Evolutionary conservation across 1,140 invertebrate genomes (phyloP).

Genomic region (Protaetia brevitarsis): DNA sequence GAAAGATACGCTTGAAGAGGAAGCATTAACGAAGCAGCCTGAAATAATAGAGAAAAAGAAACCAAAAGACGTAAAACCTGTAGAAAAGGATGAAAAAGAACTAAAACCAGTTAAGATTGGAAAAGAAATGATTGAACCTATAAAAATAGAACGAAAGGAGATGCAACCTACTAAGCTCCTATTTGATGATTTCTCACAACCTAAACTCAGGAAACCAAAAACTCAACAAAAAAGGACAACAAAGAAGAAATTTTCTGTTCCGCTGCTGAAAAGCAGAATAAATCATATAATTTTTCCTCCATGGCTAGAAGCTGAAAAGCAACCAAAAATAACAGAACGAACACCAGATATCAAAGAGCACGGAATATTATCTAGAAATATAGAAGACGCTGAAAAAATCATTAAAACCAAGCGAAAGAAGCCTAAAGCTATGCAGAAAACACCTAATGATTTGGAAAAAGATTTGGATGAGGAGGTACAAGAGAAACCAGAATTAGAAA

Average conservation of each 20-base stretch:
- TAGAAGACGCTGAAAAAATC: slow-evolving; percentile 63
- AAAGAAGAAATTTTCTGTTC: slow-evolving; percentile 57
- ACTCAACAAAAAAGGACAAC: slow-evolving; percentile 40
- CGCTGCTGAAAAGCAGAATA: slow-evolving; percentile 64
- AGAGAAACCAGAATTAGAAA: slow-evolving; percentile 31
- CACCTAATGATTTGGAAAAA: slow-evolving; percentile 53
- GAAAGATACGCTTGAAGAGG: slow-evolving; percentile 37
- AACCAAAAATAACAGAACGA: slow-evolving; percentile 52
- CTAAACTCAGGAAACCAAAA: slow-evolving; percentile 43
- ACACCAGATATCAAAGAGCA: slow-evolving; percentile 56
- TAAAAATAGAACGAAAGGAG: slow-evolving; percentile 36
- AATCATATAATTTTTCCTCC: slow-evolving; percentile 60
- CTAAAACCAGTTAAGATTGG: slow-evolving; percentile 7
- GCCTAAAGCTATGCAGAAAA: slow-evolving; percentile 67
- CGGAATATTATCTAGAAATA: slow-evolving; percentile 66
- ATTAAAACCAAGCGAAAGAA: slow-evolving; percentile 61
- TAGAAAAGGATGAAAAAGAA: slow-evolving; percentile 18
- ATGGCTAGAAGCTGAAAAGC: slow-evolving; percentile 47
- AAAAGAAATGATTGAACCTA: slow-evolving; percentile 32
- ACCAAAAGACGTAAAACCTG: neutral
- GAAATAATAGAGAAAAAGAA: slow-evolving; percentile 19
- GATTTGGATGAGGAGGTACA: slow-evolving; percentile 27
- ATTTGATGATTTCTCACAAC: slow-evolving; percentile 43
- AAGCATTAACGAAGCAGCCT: slow-evolving; percentile 24
- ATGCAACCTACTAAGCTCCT: slow-evolving; percentile 31